A percentile compares a stretch with the other conserved stretches of the same genome.
Conservation (phyloP, 1,140 invertebrate species). For the Meloidogyne hapla region DNA sequence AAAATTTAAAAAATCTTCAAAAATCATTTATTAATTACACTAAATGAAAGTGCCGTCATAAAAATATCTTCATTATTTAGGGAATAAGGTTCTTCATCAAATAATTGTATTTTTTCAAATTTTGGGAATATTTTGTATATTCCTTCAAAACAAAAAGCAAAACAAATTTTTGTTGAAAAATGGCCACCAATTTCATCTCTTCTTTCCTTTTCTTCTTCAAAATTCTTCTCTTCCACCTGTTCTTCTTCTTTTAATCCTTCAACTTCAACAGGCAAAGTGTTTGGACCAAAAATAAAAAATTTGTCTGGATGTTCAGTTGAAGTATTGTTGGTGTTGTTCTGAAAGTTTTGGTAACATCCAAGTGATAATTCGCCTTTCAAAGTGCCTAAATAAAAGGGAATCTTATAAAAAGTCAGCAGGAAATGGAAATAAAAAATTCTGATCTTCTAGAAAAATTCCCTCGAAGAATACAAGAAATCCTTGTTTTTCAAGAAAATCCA, state of each 20-base stretch:
- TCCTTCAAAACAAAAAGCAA: neutral
- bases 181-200: too few relatives aligned
- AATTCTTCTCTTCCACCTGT: neutral
- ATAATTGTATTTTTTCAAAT: neutral
- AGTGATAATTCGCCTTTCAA: constrained; percentile 50
- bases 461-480: neutral
- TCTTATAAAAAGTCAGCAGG: too few relatives aligned
- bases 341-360: constrained; percentile 59
- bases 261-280: constrained; percentile 43
- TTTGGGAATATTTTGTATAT: neutral
- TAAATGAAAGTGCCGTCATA: constrained; percentile 46
- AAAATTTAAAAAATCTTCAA: too few relatives aligned
- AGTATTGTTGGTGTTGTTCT: constrained; percentile 40
- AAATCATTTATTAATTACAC: constrained; percentile 33
- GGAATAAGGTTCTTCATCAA: neutral
- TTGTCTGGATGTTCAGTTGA: constrained; percentile 37
- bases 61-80: constrained; percentile 54
- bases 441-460: neutral
- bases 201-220: neutral
- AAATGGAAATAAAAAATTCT: constrained; percentile 25
- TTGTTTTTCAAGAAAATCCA: constrained; percentile 36
- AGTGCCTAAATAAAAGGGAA: neutral
- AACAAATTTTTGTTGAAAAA: neutral
- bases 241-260: neutral
- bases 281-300: constrained; percentile 45